Conservation (phyloP, 2,113 vertebrate species). For the Takifugu bimaculatus region DNA sequence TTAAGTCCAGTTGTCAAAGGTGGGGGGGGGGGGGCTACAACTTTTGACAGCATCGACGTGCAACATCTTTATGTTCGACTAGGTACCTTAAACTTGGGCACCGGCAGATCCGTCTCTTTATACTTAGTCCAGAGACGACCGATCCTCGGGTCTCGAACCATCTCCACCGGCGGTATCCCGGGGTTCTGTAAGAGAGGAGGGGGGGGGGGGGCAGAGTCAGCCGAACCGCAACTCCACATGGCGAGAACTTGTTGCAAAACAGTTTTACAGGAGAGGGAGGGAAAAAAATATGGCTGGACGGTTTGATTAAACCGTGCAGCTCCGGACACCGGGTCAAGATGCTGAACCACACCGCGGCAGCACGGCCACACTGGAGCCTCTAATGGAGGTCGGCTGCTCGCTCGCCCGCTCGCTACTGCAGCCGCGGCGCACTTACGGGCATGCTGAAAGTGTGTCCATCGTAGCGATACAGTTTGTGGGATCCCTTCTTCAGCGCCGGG, state of each 20-base stretch:
- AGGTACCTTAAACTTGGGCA: conserved; percentile 96
- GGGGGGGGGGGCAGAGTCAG: conserved; percentile 10
- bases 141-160: conserved; percentile 92
- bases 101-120: conserved; percentile 93
- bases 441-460: conserved; percentile 94
- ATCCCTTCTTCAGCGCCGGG: conserved; percentile 94
- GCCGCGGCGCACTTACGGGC: conserved; percentile 80
- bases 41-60: conserved; percentile 48
- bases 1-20: conserved; percentile 9
- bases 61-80: not conserved
- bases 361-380: conserved; percentile 48
- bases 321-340: conserved; percentile 59
- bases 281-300: not conserved
- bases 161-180: conserved; percentile 90
- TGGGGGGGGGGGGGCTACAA: conserved; percentile 59
- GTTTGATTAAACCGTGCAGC: conserved; percentile 24
- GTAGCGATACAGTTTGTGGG: conserved; percentile 97
- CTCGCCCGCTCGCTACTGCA: conserved; percentile 65
- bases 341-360: conserved; percentile 41
- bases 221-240: conserved; percentile 37
- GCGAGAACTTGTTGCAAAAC: conserved; percentile 56
- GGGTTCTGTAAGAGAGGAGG: conserved; percentile 76
- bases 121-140: conserved; percentile 96
- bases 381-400: conserved; percentile 62
- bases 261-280: not conserved